phyloP scores from a whole-genome alignment of 2,888 invertebrate genomes.

The Reticulitermes lucifugus region DNA sequence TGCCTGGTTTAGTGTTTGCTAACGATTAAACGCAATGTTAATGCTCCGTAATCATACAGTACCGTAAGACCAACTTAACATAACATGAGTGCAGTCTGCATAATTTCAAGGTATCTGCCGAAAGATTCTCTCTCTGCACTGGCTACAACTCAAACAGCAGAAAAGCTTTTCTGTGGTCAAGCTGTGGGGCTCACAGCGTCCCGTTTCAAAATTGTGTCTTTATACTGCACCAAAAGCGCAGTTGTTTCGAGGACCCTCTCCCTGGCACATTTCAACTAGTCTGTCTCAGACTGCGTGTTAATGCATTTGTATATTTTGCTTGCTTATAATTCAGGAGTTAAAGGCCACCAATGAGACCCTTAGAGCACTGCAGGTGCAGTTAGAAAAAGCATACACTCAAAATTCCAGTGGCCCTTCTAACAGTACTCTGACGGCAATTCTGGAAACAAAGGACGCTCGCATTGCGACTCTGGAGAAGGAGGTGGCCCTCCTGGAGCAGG shows the following conservation, averaged over 20 bases:
- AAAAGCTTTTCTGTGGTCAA: no score
- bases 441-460: conserved; percentile 88
- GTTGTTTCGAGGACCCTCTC: conserved; percentile 37
- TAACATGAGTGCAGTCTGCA: no score
- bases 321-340: conserved; percentile 74
- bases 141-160: no score
- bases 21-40: no score
- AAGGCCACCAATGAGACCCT: conserved; percentile 86
- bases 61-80: no score
- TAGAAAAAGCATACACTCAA: conserved; percentile 72
- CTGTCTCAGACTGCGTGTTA: conserved; percentile 32
- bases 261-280: not conserved
- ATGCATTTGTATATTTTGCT: conserved; percentile 48
- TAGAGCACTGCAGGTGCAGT: conserved; percentile 83
- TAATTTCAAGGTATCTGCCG: no score
- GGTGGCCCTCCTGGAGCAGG: conserved; percentile 82
- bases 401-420: conserved; percentile 65
- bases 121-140: no score
- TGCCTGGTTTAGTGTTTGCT: no score
- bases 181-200: no score
- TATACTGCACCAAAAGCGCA: not conserved
- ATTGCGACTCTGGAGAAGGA: conserved; percentile 90
- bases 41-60: no score
- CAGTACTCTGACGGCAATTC: conserved; percentile 81
- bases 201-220: no score